Evolutionary conservation across 2,888 invertebrate genomes (phyloP).

Genomic region (Rugalucina vietnamica): DNA sequence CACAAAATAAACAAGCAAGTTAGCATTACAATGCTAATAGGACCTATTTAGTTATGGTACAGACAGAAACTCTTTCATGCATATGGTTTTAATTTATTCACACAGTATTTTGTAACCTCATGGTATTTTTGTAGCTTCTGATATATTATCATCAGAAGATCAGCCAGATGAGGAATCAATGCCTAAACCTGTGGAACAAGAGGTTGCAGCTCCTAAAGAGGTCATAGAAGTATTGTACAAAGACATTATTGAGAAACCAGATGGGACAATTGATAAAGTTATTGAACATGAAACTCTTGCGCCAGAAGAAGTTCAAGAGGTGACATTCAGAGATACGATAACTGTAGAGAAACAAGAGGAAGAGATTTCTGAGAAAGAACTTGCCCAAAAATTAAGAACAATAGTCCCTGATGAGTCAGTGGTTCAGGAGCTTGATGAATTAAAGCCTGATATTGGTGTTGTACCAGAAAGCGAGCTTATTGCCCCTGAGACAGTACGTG

Average conservation of each 20-base stretch:
- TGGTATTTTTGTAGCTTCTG: constrained; percentile 47
- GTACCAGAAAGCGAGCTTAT: background rate
- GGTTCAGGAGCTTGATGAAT: background rate
- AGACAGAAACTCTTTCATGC: too few relatives aligned
- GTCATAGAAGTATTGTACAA: background rate
- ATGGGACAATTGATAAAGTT: too few relatives aligned
- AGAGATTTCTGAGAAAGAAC: constrained; percentile 18
- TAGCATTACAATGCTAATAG: too few relatives aligned
- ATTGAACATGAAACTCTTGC: background rate
- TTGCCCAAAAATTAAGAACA: background rate
- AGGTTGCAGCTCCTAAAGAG: constrained; percentile 42
- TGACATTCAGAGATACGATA: constrained; percentile 15
- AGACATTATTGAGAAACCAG: background rate
- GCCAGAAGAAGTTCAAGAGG: background rate
- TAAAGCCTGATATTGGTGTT: background rate
- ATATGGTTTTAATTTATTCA: too few relatives aligned
- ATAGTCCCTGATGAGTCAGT: background rate
- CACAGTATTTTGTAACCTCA: too few relatives aligned
- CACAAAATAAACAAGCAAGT: too few relatives aligned
- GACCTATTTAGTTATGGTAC: too few relatives aligned
- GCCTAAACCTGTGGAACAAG: constrained; percentile 46
- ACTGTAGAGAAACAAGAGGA: constrained; percentile 34
- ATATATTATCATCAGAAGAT: constrained; percentile 43
- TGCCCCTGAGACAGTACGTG: background rate
- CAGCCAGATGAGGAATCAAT: constrained; percentile 37